These are phyloP conservation scores for Ophiodon elongatus DNA, from an alignment of 2,113 vertebrate species.

Conservation along the genomic window DNA sequence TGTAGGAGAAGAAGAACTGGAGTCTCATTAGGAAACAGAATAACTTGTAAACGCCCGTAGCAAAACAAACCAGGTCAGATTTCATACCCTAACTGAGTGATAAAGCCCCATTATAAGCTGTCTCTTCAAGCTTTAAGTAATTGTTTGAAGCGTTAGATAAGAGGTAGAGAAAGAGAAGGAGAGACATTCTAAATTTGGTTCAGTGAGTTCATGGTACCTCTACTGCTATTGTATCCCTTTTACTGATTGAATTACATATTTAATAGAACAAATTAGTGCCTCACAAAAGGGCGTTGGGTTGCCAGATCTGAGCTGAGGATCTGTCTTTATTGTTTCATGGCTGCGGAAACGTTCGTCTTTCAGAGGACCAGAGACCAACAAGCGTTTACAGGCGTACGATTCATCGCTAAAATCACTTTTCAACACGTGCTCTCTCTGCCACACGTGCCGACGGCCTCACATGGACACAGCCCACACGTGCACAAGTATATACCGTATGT, in stretches of 20 bases:
- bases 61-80: constrained; percentile 31
- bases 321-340: constrained; percentile 12
- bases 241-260: constrained; percentile 51
- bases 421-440: neutral
- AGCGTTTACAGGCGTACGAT: constrained; percentile 17
- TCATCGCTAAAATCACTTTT: constrained; percentile 24
- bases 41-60: neutral
- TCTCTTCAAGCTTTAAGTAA: constrained; percentile 19
- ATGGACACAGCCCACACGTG: constrained; percentile 26
- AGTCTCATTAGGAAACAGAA: constrained; percentile 4
- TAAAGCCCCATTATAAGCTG: constrained; percentile 18
- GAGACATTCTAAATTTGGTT: constrained; percentile 1
- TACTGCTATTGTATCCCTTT: constrained; percentile 16
- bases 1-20: constrained; percentile 15
- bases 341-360: constrained; percentile 31
- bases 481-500: neutral
- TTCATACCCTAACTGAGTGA: constrained; percentile 18
- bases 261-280: constrained; percentile 44
- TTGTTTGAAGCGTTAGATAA: constrained; percentile 16
- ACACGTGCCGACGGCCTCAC: constrained; percentile 18
- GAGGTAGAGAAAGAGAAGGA: neutral
- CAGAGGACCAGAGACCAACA: constrained; percentile 25
- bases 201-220: constrained; percentile 16
- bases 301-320: constrained; percentile 35
- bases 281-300: constrained; percentile 30